phyloP scores from a whole-genome alignment of 2,888 invertebrate genomes.

The Eutolmus rufibarbis region DNA sequence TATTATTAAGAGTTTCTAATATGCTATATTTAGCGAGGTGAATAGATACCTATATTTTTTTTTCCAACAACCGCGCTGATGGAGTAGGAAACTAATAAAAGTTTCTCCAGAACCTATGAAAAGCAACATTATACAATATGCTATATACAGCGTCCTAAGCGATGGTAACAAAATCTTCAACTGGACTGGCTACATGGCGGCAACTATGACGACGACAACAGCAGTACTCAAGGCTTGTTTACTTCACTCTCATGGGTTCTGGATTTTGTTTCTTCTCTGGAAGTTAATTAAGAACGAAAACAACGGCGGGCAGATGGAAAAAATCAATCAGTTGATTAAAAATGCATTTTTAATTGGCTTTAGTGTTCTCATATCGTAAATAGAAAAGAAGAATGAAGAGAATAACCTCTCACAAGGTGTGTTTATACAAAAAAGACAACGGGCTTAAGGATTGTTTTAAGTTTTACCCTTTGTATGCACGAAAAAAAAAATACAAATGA shows the following conservation, averaged over 20 bases:
- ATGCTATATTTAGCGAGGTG: not conserved
- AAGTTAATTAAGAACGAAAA: conserved; percentile 11
- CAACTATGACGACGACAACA: not conserved
- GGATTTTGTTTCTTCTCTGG: not conserved
- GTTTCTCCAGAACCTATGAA: not conserved
- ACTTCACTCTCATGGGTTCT: not conserved
- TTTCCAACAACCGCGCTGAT: not conserved
- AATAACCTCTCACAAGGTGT: not conserved
- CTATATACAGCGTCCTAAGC: not conserved
- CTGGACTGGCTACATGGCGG: not conserved
- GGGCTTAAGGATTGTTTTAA: not conserved
- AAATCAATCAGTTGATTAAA: conserved; percentile 37
- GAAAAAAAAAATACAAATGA: not conserved
- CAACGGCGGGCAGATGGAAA: conserved; percentile 5
- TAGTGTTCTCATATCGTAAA: conserved; percentile 33
- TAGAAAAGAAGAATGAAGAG: not conserved
- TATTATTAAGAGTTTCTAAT: not conserved
- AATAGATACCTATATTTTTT: not conserved
- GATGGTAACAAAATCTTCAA: not conserved
- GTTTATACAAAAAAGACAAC: not conserved
- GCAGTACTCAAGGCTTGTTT: not conserved
- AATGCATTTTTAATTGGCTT: conserved; percentile 38
- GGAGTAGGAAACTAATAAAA: not conserved
- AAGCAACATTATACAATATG: not conserved
- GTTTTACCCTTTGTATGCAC: not conserved